Evolutionary conservation across 2,797 vertebrate genomes (phyloP).

Genomic region (Hippoglossus hippoglossus): DNA sequence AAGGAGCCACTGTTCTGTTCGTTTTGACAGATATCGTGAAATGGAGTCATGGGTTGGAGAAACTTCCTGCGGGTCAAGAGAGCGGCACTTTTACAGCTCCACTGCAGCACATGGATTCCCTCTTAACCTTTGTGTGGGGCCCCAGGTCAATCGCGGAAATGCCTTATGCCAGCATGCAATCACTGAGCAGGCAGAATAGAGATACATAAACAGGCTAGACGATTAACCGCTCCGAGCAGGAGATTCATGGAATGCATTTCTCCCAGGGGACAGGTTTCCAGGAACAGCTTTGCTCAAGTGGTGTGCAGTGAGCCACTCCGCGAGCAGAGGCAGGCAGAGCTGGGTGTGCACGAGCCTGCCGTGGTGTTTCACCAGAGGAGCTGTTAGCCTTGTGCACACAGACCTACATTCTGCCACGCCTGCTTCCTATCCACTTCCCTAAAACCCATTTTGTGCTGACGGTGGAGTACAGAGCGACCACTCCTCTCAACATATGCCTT

Average conservation of each 20-base stretch:
- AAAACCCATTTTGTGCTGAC: constrained; percentile 69
- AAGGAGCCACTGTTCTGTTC: constrained; percentile 50
- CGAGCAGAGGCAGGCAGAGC: constrained; percentile 41
- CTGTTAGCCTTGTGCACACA: constrained; percentile 38
- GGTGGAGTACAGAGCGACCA: constrained; percentile 41
- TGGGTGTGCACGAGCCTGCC: constrained; percentile 41
- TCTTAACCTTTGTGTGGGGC: constrained; percentile 63
- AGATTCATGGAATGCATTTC: constrained; percentile 68
- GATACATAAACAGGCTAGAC: constrained; percentile 23
- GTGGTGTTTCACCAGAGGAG: constrained; percentile 42
- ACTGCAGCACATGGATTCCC: constrained; percentile 63
- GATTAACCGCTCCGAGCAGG: constrained; percentile 41
- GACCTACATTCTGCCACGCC: constrained; percentile 41
- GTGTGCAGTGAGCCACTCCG: constrained; percentile 42
- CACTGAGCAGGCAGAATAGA: constrained; percentile 32
- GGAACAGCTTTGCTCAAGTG: constrained; percentile 68
- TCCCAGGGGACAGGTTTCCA: constrained; percentile 66
- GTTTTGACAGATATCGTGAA: constrained; percentile 55
- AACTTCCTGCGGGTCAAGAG: constrained; percentile 66
- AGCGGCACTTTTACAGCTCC: constrained; percentile 58
- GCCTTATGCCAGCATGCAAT: constrained; percentile 52
- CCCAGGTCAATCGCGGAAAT: constrained; percentile 57
- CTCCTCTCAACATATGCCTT: constrained; percentile 32
- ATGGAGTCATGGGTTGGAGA: constrained; percentile 42
- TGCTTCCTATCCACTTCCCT: constrained; percentile 60